Evolutionary conservation across 2,113 vertebrate genomes (phyloP), one percentile per base, ranked within the genome.

Genomic region (Sarotherodon lohbergeri): DNA sequence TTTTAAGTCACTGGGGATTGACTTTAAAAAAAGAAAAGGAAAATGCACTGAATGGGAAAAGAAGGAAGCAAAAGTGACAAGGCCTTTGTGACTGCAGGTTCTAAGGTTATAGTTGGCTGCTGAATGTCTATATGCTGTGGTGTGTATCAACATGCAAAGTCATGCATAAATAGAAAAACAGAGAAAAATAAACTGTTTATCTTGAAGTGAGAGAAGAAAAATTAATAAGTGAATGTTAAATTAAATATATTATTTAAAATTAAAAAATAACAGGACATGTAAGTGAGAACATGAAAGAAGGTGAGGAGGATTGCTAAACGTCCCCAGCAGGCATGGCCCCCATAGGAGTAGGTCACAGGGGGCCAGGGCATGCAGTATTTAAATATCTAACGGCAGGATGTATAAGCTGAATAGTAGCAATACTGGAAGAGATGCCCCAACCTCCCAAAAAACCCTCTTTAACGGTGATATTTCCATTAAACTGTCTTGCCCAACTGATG

Each of bases 381-480:
- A 48, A 39, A 80, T 32, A 63, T 71, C 19, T 16, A 48, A 83
- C 36, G 24, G 48, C 54, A 78, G 34, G 32, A 3, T n/a, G 6
- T 32, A 48, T 59, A 17, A 52, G 8, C 34, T 13, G 9, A 81
- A 66, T 14, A 56, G 55, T 12, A 61, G 46, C 22, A 55, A 24
- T 34, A 39, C 7, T 34, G 34, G 52, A 27, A 50, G 14, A 79
- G 32, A 16, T 57, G 52, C 17, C 17, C 29, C 29, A 6, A 13
- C 63, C 63, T 17, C 36, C 36, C 36, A 29, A 34, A 36, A 56
- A 71, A 10, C 9, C 12, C 6, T 36, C 27, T 83, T 78, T 59
- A 86, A 83, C 80, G 3, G 48, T 50, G 19, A 82, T 85, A 80
- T 79, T 87, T 86, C 80, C 41, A 68, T 87, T 90, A 83, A 88